phyloP scores from a whole-genome alignment of 37 sponge, comb jelly and placozoan species.

The Halisarca cf. caerulea region DNA sequence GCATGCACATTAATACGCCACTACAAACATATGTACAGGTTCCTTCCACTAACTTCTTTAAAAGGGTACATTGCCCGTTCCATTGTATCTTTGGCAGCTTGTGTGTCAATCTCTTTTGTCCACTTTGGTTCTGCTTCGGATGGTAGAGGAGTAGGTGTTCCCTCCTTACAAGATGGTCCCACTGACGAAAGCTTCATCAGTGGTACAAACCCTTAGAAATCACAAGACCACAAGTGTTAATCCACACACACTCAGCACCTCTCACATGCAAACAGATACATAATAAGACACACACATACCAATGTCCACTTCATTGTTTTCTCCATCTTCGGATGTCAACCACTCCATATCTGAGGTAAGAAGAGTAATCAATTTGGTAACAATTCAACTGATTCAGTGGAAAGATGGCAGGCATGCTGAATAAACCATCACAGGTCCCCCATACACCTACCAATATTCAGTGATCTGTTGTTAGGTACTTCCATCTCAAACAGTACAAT shows the following conservation, averaged over 20 bases:
- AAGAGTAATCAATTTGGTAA: no score
- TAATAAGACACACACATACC: conserved; percentile 35
- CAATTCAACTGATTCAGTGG: no score
- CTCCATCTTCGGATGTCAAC: conserved; percentile 60
- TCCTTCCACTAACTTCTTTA: conserved; percentile 58
- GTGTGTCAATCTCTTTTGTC: conserved; percentile 64
- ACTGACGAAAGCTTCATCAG: conserved; percentile 49
- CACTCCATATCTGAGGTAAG: conserved; percentile 85
- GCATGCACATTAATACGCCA: no score
- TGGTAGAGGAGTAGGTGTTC: not conserved
- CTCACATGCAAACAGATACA: no score
- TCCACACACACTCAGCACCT: no score
- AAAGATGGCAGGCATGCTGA: no score
- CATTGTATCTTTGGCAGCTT: conserved; percentile 44
- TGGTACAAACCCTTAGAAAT: conserved; percentile 53
- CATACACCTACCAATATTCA: conserved; percentile 81
- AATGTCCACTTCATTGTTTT: conserved; percentile 88
- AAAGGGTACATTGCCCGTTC: conserved; percentile 82
- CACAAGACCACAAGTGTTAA: no score
- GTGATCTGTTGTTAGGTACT: conserved; percentile 66
- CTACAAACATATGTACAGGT: no score
- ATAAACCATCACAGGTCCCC: no score
- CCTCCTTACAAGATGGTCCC: conserved; percentile 31
- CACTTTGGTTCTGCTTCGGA: conserved; percentile 40
- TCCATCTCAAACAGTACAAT: conserved; percentile 63